Evolutionary conservation across 2,888 invertebrate genomes (phyloP).

Genomic region (Dolomedes plantarius): DNA sequence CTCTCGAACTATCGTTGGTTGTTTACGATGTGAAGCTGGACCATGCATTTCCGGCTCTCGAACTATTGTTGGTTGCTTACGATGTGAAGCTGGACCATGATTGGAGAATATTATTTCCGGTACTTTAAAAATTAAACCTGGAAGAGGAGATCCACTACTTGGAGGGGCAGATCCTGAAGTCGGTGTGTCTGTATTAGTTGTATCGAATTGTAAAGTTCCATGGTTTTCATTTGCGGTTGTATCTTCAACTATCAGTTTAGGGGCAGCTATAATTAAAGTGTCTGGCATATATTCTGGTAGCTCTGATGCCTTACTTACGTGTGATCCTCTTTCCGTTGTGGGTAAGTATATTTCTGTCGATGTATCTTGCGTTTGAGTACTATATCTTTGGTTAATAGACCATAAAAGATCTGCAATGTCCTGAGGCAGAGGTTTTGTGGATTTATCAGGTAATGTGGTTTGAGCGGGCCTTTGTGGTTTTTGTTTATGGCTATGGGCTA

Average conservation of each 20-base stretch:
- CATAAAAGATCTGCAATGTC: constrained; percentile 50
- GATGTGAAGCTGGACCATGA: constrained; percentile 38
- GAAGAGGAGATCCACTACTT: background rate
- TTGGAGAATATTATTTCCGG: constrained; percentile 64
- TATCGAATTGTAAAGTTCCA: constrained; percentile 7
- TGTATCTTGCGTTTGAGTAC: constrained; percentile 23
- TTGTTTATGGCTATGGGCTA: constrained; percentile 9
- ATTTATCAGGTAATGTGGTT: background rate
- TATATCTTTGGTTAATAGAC: constrained; percentile 41
- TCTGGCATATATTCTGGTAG: background rate
- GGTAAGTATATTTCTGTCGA: background rate
- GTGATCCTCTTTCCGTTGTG: background rate
- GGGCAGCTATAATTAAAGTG: constrained; percentile 50
- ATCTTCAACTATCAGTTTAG: constrained; percentile 56
- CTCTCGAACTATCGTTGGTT: too few species aligned
- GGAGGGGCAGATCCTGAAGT: background rate
- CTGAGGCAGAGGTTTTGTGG: constrained; percentile 40
- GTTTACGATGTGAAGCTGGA: too few species aligned
- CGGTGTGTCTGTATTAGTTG: background rate
- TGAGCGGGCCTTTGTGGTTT: constrained; percentile 12
- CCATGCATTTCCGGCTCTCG: background rate
- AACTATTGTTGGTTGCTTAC: constrained; percentile 2
- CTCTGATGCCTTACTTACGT: background rate
- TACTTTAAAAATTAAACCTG: constrained; percentile 35
- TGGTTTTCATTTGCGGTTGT: background rate